phyloP scores from a whole-genome alignment of 2,113 vertebrate genomes.

The Malaclemys terrapin region DNA sequence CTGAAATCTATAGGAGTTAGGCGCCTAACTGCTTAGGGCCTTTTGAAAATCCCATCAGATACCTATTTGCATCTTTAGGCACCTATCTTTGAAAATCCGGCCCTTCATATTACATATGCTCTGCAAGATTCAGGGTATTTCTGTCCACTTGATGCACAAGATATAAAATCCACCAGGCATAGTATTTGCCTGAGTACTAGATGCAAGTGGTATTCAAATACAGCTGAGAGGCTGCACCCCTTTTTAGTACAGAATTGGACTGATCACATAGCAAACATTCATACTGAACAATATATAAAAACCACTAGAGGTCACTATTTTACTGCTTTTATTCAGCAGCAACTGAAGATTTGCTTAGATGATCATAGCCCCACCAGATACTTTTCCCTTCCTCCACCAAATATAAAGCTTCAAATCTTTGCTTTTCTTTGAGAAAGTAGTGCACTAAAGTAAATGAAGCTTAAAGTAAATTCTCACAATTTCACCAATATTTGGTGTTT shows the following conservation, averaged over 20 bases:
- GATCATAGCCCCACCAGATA: fast-evolving
- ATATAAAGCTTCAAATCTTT: background rate
- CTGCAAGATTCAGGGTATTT: background rate
- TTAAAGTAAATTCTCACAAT: background rate
- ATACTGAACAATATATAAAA: background rate
- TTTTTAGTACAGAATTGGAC: background rate
- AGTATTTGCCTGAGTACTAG: background rate
- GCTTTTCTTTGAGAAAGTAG: background rate
- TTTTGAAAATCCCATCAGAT: background rate
- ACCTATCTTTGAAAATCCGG: background rate
- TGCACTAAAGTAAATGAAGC: background rate
- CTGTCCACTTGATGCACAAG: background rate
- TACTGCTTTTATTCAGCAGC: background rate
- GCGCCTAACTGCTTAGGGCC: background rate
- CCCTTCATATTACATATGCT: background rate
- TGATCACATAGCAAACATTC: background rate
- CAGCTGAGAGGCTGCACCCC: background rate
- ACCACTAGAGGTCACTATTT: constrained; percentile 63
- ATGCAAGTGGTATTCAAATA: background rate
- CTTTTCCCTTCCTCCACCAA: background rate
- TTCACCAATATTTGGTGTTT: background rate
- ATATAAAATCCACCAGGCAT: background rate
- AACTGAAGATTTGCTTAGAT: background rate
- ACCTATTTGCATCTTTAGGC: background rate
- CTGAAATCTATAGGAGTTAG: background rate